A percentile compares a stretch with the other conserved stretches of the same genome.
Evolutionary conservation across 2,797 vertebrate species (phyloP).

Genomic region (Picus viridis): DNA sequence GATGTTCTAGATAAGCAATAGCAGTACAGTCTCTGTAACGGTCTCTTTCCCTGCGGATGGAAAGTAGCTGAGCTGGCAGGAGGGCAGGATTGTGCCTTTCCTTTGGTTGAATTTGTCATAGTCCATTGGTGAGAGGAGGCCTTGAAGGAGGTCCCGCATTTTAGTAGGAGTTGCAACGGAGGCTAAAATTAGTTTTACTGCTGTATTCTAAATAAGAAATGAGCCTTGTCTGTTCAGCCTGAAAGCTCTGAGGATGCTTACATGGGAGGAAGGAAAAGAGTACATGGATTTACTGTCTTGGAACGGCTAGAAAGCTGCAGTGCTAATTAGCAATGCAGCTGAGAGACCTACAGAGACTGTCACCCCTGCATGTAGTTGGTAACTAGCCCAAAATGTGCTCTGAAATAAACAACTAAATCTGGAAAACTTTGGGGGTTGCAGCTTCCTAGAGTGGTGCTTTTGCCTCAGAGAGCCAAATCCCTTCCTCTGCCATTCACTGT

Average conservation of each 20-base stretch:
- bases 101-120: neutral
- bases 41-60: neutral
- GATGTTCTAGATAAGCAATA: neutral
- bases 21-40: neutral
- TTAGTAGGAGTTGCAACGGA: neutral
- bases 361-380: neutral
- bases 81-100: neutral
- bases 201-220: slow-evolving; percentile 17
- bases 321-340: neutral
- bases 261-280: neutral
- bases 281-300: neutral
- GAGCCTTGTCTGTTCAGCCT: neutral
- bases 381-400: neutral
- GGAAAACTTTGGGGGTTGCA: neutral
- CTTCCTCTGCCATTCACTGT: neutral
- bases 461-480: neutral
- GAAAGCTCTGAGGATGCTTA: neutral
- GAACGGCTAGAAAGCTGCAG: neutral
- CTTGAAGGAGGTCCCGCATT: neutral
- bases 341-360: neutral
- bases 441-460: neutral
- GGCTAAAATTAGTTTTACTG: slow-evolving; percentile 36
- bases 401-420: neutral
- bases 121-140: neutral
- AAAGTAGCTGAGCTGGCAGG: slow-evolving; percentile 21